These are phyloP conservation scores for Caranx ignobilis DNA, from an alignment of 2,113 vertebrate genomes.

Conservation along the genomic window DNA sequence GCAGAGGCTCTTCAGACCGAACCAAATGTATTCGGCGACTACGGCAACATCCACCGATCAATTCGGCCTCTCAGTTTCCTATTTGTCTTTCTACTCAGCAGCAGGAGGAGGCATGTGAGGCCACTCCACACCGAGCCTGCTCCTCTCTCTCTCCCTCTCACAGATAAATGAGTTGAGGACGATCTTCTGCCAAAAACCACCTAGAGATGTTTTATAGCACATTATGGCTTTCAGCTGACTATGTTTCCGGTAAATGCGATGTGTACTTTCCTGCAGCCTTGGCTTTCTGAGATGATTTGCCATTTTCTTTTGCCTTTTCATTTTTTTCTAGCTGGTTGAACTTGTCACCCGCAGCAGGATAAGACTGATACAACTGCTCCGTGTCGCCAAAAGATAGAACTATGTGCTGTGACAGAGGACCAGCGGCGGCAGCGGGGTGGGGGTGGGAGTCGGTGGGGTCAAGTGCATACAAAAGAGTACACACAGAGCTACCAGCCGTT, in stretches of 20 bases:
- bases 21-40: background rate
- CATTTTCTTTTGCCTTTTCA: background rate
- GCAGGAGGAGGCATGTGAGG: constrained; percentile 34
- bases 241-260: constrained; percentile 9
- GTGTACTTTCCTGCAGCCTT: background rate
- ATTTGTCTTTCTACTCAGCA: constrained; percentile 45
- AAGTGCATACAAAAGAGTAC: constrained; percentile 1
- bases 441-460: background rate
- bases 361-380: background rate
- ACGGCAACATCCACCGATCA: constrained; percentile 6
- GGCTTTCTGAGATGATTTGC: constrained; percentile 1
- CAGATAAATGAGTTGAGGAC: constrained; percentile 9
- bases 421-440: background rate
- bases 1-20: constrained; percentile 1
- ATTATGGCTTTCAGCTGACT: constrained; percentile 32
- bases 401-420: background rate
- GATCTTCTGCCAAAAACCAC: constrained; percentile 31
- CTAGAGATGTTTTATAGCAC: constrained; percentile 15
- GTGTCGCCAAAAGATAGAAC: background rate
- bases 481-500: background rate
- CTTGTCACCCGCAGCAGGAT: constrained; percentile 4
- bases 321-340: constrained; percentile 21
- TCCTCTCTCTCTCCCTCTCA: background rate
- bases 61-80: constrained; percentile 3
- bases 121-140: background rate